phyloP scores from a whole-genome alignment of 2,113 vertebrate genomes.

The Myotis yumanensis region DNA sequence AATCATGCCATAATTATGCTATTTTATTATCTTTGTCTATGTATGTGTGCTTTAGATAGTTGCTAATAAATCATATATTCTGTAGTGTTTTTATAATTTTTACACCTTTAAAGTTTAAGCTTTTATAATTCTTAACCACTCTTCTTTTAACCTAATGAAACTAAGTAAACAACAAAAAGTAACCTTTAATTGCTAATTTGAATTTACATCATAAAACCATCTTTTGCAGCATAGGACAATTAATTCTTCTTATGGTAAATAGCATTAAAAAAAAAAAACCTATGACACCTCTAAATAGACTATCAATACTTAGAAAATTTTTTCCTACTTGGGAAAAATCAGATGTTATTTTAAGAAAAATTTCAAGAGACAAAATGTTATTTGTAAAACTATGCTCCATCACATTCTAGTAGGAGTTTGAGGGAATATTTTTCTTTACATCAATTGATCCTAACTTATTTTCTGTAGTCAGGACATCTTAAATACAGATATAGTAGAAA shows the following conservation, averaged over 20 bases:
- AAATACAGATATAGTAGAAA: slow-evolving; percentile 13
- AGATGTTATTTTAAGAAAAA: neutral
- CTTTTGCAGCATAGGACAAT: neutral
- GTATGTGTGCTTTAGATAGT: neutral
- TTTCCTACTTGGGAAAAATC: neutral
- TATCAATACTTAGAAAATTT: neutral
- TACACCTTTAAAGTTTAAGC: neutral
- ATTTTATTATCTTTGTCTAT: neutral
- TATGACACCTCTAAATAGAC: neutral
- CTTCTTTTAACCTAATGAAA: neutral
- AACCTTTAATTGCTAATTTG: neutral
- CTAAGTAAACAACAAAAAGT: neutral
- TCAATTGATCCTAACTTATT: neutral
- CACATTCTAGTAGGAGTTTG: neutral
- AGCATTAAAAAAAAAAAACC: neutral
- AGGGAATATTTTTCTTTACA: neutral
- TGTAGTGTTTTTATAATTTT: neutral
- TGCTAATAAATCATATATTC: neutral
- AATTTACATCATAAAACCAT: neutral
- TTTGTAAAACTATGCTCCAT: neutral
- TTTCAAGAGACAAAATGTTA: neutral
- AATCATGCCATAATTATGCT: neutral
- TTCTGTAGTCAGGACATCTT: neutral
- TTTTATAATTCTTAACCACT: neutral
- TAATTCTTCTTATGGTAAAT: neutral